A percentile compares a stretch with the other conserved stretches of the same genome.
These are phyloP conservation scores for Rhombomys opimus DNA, from an alignment of 2,113 vertebrate species.

Conservation along the genomic window DNA sequence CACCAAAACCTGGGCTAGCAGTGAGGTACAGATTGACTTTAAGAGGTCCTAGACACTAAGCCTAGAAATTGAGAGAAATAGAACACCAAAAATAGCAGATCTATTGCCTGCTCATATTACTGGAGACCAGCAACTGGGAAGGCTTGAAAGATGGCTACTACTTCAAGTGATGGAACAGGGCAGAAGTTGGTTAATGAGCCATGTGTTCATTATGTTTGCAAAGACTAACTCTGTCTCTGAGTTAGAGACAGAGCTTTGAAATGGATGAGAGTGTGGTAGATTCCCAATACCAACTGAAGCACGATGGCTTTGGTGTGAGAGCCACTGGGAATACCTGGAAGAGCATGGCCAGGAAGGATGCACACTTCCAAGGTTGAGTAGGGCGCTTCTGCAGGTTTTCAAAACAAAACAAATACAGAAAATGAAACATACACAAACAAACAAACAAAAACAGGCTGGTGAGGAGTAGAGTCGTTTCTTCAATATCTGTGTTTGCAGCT, in stretches of 20 bases:
- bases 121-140: not conserved
- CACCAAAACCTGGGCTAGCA: not conserved
- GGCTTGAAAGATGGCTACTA: not conserved
- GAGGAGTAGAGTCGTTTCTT: not conserved
- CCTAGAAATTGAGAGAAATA: not conserved
- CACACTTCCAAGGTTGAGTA: too few relatives aligned
- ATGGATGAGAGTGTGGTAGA: not conserved
- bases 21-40: not conserved
- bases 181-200: not conserved
- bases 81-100: not conserved
- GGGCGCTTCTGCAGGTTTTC: not conserved
- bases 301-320: not conserved
- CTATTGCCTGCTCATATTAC: not conserved
- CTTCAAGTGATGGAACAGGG: not conserved
- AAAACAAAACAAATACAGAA: not conserved
- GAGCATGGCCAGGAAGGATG: accelerated
- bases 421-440: too few relatives aligned
- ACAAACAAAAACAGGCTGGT: too few relatives aligned
- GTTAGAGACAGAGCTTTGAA: not conserved
- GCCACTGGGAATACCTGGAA: not conserved
- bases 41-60: not conserved
- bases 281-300: not conserved
- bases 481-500: slow-evolving; percentile 2
- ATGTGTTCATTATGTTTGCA: accelerated
- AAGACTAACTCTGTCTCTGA: not conserved